Evolutionary conservation across 2,113 vertebrate species (phyloP).

Genomic region (Sebastes fasciatus): DNA sequence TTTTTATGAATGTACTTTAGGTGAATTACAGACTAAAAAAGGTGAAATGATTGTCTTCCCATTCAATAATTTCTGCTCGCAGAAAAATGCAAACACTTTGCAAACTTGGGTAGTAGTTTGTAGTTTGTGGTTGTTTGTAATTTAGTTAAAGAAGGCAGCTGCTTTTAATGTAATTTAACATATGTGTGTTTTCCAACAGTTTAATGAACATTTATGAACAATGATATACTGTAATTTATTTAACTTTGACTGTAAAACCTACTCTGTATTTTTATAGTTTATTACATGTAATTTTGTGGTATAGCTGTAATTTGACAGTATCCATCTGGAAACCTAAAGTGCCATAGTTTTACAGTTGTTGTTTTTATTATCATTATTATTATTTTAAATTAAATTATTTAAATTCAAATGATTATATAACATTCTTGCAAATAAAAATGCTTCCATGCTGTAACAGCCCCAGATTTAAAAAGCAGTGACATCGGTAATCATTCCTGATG

Average conservation of each 20-base stretch:
- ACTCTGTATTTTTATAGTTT: too few species aligned
- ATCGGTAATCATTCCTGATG: conserved; percentile 45
- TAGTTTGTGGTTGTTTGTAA: not conserved
- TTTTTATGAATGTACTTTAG: not conserved
- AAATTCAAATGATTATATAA: not conserved
- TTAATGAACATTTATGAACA: too few species aligned
- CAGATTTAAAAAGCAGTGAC: conserved; percentile 28
- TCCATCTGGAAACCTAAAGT: too few species aligned
- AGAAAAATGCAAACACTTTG: not conserved
- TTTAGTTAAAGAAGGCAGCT: not conserved
- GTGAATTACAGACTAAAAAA: not conserved
- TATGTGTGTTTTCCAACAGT: too few species aligned
- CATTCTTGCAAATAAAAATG: not conserved
- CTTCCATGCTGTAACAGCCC: not conserved
- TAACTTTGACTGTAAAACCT: too few species aligned
- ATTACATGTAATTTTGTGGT: too few species aligned
- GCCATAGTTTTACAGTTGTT: too few species aligned
- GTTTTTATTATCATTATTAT: too few species aligned
- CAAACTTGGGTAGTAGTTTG: not conserved
- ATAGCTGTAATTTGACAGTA: too few species aligned
- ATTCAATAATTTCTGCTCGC: not conserved
- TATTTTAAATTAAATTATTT: not conserved
- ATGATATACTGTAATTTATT: too few species aligned
- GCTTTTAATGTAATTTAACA: too few species aligned
- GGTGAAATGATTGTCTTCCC: not conserved